Conservation (phyloP, 2,113 vertebrate genomes). For the Epinephelus lanceolatus region DNA sequence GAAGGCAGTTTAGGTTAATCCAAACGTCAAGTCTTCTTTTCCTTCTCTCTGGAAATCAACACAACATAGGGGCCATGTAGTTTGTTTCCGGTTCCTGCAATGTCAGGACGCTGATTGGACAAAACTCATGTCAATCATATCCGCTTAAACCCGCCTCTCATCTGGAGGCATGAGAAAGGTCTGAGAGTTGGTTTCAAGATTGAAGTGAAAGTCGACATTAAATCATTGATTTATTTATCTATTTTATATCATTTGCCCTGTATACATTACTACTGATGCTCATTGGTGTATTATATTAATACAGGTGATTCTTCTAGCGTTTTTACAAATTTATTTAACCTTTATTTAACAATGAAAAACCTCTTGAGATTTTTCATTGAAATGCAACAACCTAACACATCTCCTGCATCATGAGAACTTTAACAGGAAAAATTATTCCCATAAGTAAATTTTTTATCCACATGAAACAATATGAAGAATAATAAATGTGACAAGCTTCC, state of each 20-base stretch:
- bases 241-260: neutral
- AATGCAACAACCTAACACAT: no score
- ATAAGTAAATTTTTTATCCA: no score
- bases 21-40: slow-evolving; percentile 75
- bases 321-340: no score
- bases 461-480: no score
- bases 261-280: neutral
- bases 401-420: no score
- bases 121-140: slow-evolving; percentile 28
- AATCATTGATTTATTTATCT: neutral
- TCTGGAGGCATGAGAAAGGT: slow-evolving; percentile 9
- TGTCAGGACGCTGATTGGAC: slow-evolving; percentile 69
- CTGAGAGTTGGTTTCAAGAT: neutral
- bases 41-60: slow-evolving; percentile 78
- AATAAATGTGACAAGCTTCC: no score
- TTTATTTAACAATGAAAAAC: no score
- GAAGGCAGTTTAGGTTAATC: slow-evolving; percentile 62
- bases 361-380: no score
- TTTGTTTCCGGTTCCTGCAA: slow-evolving; percentile 68
- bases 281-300: neutral
- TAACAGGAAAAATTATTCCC: no score
- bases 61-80: slow-evolving; percentile 53
- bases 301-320: neutral
- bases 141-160: slow-evolving; percentile 25
- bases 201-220: neutral